These are phyloP conservation scores for Ceyx cyanopectus DNA, from an alignment of 2,113 vertebrate genomes.

Conservation along the genomic window DNA sequence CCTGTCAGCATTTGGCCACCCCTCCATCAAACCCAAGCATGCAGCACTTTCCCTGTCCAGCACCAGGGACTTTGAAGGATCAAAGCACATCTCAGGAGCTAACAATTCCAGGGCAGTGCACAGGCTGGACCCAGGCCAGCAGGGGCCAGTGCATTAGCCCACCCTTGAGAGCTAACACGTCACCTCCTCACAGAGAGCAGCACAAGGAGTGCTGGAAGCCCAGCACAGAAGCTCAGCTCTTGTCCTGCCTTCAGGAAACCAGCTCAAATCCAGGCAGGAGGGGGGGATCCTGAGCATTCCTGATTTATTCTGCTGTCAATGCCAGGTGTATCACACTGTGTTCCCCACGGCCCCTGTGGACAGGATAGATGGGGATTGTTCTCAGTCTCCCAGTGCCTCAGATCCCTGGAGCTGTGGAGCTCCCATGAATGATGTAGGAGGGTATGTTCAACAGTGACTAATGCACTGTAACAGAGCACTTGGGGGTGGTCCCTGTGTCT, in stretches of 20 bases:
- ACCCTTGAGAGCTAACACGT: background rate
- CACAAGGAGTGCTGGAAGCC: background rate
- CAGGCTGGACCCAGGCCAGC: background rate
- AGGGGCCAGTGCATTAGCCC: background rate
- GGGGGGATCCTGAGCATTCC: background rate
- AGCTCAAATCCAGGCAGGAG: background rate
- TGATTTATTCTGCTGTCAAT: slow-evolving; percentile 5
- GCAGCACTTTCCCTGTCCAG: background rate
- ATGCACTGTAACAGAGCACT: background rate
- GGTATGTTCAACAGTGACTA: background rate
- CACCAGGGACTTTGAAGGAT: background rate
- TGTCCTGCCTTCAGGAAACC: background rate
- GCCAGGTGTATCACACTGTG: background rate
- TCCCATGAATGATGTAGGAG: background rate
- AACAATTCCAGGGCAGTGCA: background rate
- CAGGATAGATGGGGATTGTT: background rate
- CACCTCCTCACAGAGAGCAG: background rate
- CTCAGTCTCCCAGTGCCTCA: background rate
- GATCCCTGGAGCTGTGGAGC: background rate
- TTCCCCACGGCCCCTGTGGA: background rate
- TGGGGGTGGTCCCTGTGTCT: background rate
- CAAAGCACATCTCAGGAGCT: background rate
- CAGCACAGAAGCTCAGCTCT: background rate
- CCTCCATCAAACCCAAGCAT: background rate
- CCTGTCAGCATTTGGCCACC: background rate